Conservation (phyloP, 2,113 vertebrate species). For the Apeltes quadracus region DNA sequence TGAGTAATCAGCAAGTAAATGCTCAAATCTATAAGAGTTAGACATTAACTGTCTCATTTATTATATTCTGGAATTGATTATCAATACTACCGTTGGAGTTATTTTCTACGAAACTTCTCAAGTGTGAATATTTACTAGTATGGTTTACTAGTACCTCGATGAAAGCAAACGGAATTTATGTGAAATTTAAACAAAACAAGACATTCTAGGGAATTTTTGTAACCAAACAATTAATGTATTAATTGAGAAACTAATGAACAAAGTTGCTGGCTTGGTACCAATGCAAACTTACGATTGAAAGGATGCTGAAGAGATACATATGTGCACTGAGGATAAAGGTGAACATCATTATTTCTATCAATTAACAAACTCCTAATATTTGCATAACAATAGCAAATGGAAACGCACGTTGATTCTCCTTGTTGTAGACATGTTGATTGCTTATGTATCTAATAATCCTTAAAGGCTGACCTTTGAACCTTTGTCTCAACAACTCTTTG, state of each 20-base stretch:
- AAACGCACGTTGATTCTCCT: neutral
- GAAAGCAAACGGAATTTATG: neutral
- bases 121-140: too few relatives aligned
- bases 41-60: neutral
- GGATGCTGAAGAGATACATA: too few relatives aligned
- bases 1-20: neutral
- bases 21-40: neutral
- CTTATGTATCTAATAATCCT: conserved; percentile 31
- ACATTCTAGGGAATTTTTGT: neutral
- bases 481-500: neutral
- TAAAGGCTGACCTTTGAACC: conserved; percentile 31
- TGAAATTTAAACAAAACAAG: neutral
- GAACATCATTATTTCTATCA: neutral
- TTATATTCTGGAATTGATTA: neutral
- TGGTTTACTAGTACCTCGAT: too few relatives aligned
- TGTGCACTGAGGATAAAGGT: neutral
- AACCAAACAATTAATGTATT: neutral
- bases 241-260: neutral
- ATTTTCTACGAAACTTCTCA: neutral
- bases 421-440: neutral
- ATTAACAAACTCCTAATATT: neutral
- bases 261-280: neutral
- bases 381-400: neutral
- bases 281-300: neutral
- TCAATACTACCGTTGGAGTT: neutral